Evolutionary conservation across 2,888 invertebrate genomes (phyloP), one percentile per base, ranked within the genome.

Genomic region (Kuschelorhynchus macadamiae): DNA sequence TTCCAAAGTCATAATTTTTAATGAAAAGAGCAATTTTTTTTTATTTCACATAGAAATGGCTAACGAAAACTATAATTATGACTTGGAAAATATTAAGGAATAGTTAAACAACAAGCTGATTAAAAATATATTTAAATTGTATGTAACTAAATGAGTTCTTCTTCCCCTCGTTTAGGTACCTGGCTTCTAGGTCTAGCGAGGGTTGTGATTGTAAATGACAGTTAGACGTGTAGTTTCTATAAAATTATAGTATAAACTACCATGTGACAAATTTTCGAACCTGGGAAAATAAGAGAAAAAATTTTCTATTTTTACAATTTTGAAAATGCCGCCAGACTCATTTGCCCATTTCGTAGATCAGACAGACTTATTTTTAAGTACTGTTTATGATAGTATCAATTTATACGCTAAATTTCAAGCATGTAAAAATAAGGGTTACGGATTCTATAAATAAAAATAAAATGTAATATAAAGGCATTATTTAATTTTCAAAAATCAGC

Each of bases 361-460:
- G 12, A 2, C 12, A 36, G 25, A 25, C 25, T 25, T 25, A 25
- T 25, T 25, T 25, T 25, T 25, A 25, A 25, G 3, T 25, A 7
- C 25, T 5, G 25, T 25, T 25, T 25, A 25, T 25, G 25, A 25
- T 25, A 5, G 3, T 25, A 25, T 25, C 36, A 36, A 12, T 36
- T 36, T 36, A 36, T n/a, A 36, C 12, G 36, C 36, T 36, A 3
- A 36, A 36, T 36, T 36, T 36, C 36, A 36, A 36, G 36, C 36
- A 11, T 36, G 36, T n/a, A 36, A 36, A 36, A 36, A 36, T 36
- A 36, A 36, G 11, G 36, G 2, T 36, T 36, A 36, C 11, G 36
- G 12, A 36, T 36, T 3, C 36, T 3, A 8, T n/a, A n/a, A n/a
- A n/a, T n/a, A n/a, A n/a, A n/a, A n/a, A n/a, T n/a, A n/a, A n/a